Evolutionary conservation across 2,888 invertebrate species (phyloP), one percentile per base, ranked within the genome.

Genomic region (Emmelina monodactyla): DNA sequence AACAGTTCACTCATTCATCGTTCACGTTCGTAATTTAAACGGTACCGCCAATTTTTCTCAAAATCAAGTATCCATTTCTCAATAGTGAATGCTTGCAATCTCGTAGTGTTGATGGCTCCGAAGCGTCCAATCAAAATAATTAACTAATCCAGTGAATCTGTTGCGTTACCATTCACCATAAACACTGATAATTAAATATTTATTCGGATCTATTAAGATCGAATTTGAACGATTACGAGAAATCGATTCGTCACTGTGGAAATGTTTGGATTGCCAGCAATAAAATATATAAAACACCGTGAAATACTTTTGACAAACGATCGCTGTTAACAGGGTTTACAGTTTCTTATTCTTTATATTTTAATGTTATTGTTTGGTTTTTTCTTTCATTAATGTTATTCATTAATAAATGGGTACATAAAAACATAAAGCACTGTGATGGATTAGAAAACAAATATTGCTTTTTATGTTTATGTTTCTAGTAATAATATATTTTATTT

Each of bases 111-210:
- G 11, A 25, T 25, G 25, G 11, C 25, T 25, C 25, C n/a, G 25
- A 47, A 46, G 48, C 52, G 49, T 50, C 55, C 62, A 64, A 71
- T 67, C 60, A 65, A 61, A 62, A 55, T 62, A 53, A 71, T 69
- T 62, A 69, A 63, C 58, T 57, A 62, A 67, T 57, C 61, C 51
- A 61, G 58, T 53, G 51, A 53, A 60, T 59, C 61, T 55, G 63
- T 65, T 61, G 65, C 68, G 69, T 68, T 72, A 71, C 72, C 66
- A 75, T 72, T 71, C 63, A 51, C 63, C 60, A 69, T 68, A 73
- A 70, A 75, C 58, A 56, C 53, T 55, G 52, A 62, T 68, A 65
- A 75, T 75, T 75, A 75, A 78, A 76, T 75, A 73, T 76, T 73
- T 72, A 73, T 64, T 72, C 72, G 68, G 68, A 64, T 63, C 66